These are phyloP conservation scores for Crocodylus rhombifer DNA, from an alignment of 2,797 vertebrate genomes.

Conservation along the genomic window DNA sequence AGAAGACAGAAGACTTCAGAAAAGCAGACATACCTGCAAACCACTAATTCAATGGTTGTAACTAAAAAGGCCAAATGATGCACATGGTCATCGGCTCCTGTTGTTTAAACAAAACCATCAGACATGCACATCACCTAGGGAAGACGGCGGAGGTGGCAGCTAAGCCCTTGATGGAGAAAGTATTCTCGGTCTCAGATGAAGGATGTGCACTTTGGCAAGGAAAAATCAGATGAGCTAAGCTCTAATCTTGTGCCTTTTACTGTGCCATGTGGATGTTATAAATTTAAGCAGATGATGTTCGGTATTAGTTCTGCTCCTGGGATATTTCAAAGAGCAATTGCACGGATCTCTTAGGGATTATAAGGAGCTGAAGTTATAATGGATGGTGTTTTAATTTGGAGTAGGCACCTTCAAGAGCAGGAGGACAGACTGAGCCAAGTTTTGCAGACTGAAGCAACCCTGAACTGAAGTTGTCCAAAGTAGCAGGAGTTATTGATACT, in stretches of 20 bases:
- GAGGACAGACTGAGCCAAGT: conserved; percentile 55
- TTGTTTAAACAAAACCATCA: conserved; percentile 58
- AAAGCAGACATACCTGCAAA: not conserved
- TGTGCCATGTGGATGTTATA: conserved; percentile 67
- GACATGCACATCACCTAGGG: conserved; percentile 21
- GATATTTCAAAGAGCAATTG: conserved; percentile 73
- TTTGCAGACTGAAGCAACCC: conserved; percentile 60
- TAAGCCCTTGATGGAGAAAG: conserved; percentile 62
- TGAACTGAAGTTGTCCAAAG: conserved; percentile 44
- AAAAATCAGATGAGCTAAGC: conserved; percentile 61
- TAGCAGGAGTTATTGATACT: conserved; percentile 58
- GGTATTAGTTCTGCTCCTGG: conserved; percentile 70
- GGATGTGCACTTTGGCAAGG: conserved; percentile 70
- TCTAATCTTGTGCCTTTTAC: conserved; percentile 65
- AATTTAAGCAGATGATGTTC: conserved; percentile 74
- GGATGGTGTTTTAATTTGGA: conserved; percentile 62
- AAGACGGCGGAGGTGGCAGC: conserved; percentile 71
- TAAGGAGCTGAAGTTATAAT: conserved; percentile 70
- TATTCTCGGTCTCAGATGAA: conserved; percentile 41
- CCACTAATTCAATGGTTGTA: not conserved
- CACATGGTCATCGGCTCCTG: conserved; percentile 32
- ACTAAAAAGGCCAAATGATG: conserved; percentile 19
- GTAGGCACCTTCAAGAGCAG: conserved; percentile 52
- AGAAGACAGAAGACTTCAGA: not conserved
- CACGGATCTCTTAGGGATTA: conserved; percentile 65